phyloP scores from a whole-genome alignment of 2,113 vertebrate genomes.

The Alouatta palliata region DNA sequence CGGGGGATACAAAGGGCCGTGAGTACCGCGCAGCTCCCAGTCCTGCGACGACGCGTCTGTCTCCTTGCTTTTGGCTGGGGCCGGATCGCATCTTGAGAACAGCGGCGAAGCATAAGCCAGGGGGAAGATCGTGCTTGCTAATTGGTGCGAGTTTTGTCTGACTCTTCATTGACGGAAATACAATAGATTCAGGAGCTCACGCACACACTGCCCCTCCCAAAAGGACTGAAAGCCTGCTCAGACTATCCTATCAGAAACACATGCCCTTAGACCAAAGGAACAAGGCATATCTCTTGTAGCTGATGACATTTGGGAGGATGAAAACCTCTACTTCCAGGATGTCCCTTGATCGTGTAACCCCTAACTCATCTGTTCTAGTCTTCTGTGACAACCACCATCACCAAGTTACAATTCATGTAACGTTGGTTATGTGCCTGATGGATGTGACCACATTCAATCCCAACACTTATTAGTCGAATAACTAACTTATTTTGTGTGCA shows the following conservation, averaged over 20 bases:
- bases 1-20: background rate
- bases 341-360: background rate
- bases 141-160: background rate
- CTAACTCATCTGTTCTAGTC: fast-evolving
- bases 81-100: fast-evolving
- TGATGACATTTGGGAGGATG: no score
- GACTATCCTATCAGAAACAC: background rate
- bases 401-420: no score
- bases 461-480: background rate
- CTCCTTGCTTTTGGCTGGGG: background rate
- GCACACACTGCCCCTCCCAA: background rate
- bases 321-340: background rate
- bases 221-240: fast-evolving
- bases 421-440: fast-evolving
- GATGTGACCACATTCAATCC: fast-evolving
- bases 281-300: fast-evolving
- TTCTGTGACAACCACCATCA: background rate
- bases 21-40: background rate
- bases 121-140: background rate
- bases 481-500: no score
- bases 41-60: background rate
- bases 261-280: background rate
- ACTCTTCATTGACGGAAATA: background rate
- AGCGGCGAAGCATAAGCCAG: background rate
- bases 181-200: background rate